Conservation (phyloP, 2,797 vertebrate species). For the Furcifer pardalis region DNA sequence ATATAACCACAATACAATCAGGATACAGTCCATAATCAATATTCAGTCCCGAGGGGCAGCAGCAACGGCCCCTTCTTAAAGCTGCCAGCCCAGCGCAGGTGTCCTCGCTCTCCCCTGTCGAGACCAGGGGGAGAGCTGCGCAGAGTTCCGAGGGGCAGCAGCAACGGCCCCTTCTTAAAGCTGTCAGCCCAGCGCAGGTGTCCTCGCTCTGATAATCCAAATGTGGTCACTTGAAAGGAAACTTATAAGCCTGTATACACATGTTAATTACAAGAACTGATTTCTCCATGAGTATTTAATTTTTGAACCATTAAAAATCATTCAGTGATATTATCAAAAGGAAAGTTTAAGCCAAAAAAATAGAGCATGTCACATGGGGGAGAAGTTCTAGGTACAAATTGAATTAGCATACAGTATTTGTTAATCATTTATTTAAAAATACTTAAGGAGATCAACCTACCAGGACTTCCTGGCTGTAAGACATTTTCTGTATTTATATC, state of each 20-base stretch:
- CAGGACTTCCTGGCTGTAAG: slow-evolving; percentile 54
- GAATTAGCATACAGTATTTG: background rate
- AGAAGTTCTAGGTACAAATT: background rate
- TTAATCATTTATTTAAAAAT: background rate
- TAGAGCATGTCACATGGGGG: no score
- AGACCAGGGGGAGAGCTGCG: no score
- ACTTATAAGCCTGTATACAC: background rate
- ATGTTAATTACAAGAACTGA: background rate
- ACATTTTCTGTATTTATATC: slow-evolving; percentile 70
- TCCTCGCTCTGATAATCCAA: background rate
- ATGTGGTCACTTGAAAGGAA: background rate
- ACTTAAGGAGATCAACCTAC: slow-evolving; percentile 41
- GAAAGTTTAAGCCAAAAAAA: background rate
- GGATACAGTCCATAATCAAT: no score
- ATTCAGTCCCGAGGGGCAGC: no score
- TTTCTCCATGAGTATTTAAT: background rate
- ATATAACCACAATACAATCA: no score
- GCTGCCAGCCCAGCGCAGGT: no score
- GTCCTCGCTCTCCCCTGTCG: no score
- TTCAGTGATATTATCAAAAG: background rate
- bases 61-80: no score
- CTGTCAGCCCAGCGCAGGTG: no score
- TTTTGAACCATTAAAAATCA: background rate
- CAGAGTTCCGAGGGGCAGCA: no score
- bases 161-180: no score